Evolutionary conservation across 2,113 vertebrate species (phyloP).

Genomic region (Rhea americana): DNA sequence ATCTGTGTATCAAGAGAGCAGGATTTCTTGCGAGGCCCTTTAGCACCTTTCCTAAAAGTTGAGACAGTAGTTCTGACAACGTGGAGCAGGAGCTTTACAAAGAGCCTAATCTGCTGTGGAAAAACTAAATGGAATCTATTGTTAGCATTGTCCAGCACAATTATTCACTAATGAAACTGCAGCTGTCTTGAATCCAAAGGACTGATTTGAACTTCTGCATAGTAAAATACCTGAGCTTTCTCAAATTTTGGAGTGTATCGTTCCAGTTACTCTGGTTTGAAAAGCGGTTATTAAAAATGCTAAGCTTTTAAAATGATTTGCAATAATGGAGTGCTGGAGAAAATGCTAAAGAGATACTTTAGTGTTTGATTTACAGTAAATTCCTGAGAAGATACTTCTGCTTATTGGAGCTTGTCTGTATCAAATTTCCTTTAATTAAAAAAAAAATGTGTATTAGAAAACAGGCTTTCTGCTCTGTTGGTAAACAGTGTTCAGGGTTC

Average conservation of each 20-base stretch:
- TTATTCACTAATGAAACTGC: not conserved
- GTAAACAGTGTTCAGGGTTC: not conserved
- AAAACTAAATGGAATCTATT: not conserved
- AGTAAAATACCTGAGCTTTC: not conserved
- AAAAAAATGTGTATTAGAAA: not conserved
- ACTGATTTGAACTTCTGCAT: not conserved
- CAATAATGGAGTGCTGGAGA: not conserved
- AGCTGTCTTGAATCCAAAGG: not conserved
- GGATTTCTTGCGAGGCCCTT: not conserved
- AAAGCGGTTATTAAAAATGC: not conserved
- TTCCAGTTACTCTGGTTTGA: not conserved
- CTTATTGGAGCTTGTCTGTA: not conserved
- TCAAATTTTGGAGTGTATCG: not conserved
- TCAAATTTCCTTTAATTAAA: not conserved
- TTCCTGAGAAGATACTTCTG: not conserved
- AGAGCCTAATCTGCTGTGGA: not conserved
- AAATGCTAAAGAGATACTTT: not conserved
- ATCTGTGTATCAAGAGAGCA: not conserved
- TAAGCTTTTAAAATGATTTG: not conserved
- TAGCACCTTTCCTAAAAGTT: not conserved
- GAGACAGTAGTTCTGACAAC: not conserved
- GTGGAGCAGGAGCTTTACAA: not conserved
- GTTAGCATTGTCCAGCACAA: not conserved
- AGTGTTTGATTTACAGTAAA: not conserved
- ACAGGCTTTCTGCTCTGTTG: not conserved